Percentiles rank a stretch among this genome's conserved stretches.
These are phyloP conservation scores for Drosophila paranaensis DNA, from an alignment of 2,888 invertebrate genomes.

Conservation along the genomic window DNA sequence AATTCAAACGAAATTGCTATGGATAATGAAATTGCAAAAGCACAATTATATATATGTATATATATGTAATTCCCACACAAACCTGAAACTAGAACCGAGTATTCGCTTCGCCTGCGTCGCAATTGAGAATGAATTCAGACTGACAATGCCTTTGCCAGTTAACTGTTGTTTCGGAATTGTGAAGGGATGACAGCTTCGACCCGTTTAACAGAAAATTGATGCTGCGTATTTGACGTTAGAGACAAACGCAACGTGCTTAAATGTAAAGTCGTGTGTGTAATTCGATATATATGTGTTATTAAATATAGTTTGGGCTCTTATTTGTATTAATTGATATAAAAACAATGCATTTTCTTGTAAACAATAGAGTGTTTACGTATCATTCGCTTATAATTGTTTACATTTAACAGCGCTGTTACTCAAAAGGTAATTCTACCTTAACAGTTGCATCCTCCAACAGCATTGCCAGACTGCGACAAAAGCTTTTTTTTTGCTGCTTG, in stretches of 20 bases:
- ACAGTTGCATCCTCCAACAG: not conserved
- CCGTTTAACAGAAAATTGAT: not conserved
- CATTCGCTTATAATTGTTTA: not conserved
- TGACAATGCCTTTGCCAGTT: not conserved
- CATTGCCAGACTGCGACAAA: constrained; percentile 2
- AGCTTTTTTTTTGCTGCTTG: not conserved
- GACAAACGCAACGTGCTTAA: not conserved
- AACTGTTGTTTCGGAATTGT: not conserved
- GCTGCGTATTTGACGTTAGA: not conserved
- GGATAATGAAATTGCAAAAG: constrained; percentile 1
- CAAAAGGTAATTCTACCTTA: not conserved
- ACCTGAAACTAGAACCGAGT: not conserved
- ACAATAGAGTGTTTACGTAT: not conserved
- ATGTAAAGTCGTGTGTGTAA: too few species aligned
- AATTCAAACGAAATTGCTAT: not conserved
- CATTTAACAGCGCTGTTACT: not conserved
- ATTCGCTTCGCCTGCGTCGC: not conserved
- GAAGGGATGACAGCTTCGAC: constrained; percentile 15
- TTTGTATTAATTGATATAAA: not conserved
- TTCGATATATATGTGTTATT: too few species aligned
- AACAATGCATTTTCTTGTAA: not conserved
- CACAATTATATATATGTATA: not conserved
- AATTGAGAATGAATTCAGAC: constrained; percentile 25
- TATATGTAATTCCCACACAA: not conserved
- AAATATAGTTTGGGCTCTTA: not conserved